Percentiles rank a stretch among this genome's conserved stretches.
Evolutionary conservation across 2,888 invertebrate species (phyloP).

Genomic region (Malthinus flaveolus): DNA sequence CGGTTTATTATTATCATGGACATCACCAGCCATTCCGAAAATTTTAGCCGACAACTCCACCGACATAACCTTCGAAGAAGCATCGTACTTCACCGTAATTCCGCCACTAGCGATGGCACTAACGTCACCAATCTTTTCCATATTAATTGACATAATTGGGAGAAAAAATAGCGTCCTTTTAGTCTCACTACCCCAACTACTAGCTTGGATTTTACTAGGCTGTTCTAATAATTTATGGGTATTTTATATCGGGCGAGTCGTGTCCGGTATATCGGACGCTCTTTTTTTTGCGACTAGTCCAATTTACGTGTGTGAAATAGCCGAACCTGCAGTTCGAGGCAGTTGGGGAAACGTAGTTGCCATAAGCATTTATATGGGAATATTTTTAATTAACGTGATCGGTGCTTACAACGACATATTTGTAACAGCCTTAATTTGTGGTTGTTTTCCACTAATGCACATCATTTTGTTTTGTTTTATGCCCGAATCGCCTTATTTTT

Average conservation of each 20-base stretch:
- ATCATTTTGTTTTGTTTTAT: constrained; percentile 37
- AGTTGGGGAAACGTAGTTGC: constrained; percentile 43
- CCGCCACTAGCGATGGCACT: constrained; percentile 32
- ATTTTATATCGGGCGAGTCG: constrained; percentile 43
- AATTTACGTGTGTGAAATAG: constrained; percentile 43
- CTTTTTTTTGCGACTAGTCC: constrained; percentile 37
- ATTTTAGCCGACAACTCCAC: constrained; percentile 7
- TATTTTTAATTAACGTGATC: constrained; percentile 40
- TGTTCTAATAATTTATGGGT: constrained; percentile 38
- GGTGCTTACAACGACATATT: constrained; percentile 37
- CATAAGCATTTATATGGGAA: constrained; percentile 37
- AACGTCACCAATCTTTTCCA: constrained; percentile 24
- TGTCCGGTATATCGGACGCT: constrained; percentile 41
- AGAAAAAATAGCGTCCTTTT: constrained; percentile 36
- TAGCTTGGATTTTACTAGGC: constrained; percentile 38
- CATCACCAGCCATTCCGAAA: constrained; percentile 15
- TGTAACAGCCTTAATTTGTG: constrained; percentile 31
- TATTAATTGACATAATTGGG: constrained; percentile 33
- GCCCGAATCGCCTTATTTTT: constrained; percentile 48
- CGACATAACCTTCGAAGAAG: constrained; percentile 30
- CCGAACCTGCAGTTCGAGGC: constrained; percentile 43
- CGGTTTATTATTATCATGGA: constrained; percentile 12
- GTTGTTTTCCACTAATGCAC: constrained; percentile 36
- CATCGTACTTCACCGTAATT: constrained; percentile 35
- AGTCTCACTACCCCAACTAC: constrained; percentile 39